Base-by-base conservation (phyloP, 1,140 invertebrate genomes). In the Drosophila baimaii region DNA sequence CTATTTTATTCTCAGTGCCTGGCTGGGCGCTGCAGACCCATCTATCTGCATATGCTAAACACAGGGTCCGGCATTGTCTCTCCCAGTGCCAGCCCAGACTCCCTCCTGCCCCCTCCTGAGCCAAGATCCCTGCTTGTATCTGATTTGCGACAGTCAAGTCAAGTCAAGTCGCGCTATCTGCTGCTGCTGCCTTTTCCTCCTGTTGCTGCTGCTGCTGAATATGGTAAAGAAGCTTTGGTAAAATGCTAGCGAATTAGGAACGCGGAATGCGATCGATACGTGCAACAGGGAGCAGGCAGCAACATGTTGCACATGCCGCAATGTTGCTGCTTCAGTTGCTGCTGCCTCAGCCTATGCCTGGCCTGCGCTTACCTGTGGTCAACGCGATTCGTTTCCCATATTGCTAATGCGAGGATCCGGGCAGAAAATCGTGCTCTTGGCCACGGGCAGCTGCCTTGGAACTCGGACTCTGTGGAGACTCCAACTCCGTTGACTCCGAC, bases 201-300 rank as follows among this genome's bases (percentile, higher is more conserved):
- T 27, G 29, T 47, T 25, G 25, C 54, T 44, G 43, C 64, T 52
- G 31, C 79, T 68, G 64, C 83, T 88, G 84, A 73, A 88, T 89
- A 88, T 88, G 84, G 83, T 89, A 89, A 86, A 69, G 77, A 72
- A 79, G 77, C 77, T 89, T 70, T 66, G 54, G 75, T 65, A 88
- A 82, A 88, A 88, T 85, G 79, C 79, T 85, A 63, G 85, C 85
- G 84, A 89, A 89, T 89, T 89, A 89, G 84, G 85, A 86, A 79
- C 84, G 84, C 85, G 84, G 84, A 89, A 89, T 89, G 84, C 84
- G 84, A 89, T 89, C 84, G 84, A 89, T 89, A 88, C 84, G 84
- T 89, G 83, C 75, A 81, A 43, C 79, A 64, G 63, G 56, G 71
- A 73, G 59, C 77, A 68, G 62, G 51, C 77, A 74, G 79, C 82